Evolutionary conservation across 2,888 invertebrate species (phyloP).

Genomic region (Muschampia plurimacula): DNA sequence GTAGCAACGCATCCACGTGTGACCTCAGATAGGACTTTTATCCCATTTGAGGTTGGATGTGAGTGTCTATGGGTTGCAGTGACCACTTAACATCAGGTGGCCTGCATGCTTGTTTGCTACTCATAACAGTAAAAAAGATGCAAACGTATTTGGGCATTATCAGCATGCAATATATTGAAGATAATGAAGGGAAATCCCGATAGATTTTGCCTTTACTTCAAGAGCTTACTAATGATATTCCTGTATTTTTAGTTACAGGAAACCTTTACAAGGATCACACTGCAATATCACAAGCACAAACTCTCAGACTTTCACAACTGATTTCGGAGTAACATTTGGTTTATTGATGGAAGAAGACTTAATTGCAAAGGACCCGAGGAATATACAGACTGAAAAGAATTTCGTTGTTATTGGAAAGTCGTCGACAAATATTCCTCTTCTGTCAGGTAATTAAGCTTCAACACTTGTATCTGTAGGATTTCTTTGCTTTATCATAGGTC

Average conservation of each 20-base stretch:
- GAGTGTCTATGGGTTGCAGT: too few species aligned
- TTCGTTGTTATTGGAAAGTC: slow-evolving; percentile 59
- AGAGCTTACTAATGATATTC: neutral
- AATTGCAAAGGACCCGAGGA: slow-evolving; percentile 52
- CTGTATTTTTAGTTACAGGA: slow-evolving; percentile 60
- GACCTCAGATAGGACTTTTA: too few species aligned
- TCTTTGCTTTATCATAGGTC: too few species aligned
- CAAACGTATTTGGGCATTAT: too few species aligned
- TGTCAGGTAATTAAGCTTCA: slow-evolving; percentile 57
- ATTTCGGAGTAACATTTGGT: slow-evolving; percentile 71
- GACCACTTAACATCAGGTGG: too few species aligned
- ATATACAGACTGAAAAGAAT: slow-evolving; percentile 56
- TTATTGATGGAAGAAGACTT: slow-evolving; percentile 69
- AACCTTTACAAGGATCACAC: slow-evolving; percentile 53
- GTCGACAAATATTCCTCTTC: slow-evolving; percentile 53
- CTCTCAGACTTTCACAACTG: slow-evolving; percentile 60
- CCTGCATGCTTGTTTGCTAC: too few species aligned
- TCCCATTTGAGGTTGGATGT: too few species aligned
- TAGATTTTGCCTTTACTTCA: too few species aligned
- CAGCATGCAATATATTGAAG: too few species aligned
- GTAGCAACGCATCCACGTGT: too few species aligned
- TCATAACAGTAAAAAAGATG: too few species aligned
- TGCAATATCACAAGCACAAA: slow-evolving; percentile 57
- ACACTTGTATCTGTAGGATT: neutral
- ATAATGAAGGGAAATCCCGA: too few species aligned